Evolutionary conservation across 2,797 vertebrate species (phyloP).

Genomic region (Cynopterus sphinx): DNA sequence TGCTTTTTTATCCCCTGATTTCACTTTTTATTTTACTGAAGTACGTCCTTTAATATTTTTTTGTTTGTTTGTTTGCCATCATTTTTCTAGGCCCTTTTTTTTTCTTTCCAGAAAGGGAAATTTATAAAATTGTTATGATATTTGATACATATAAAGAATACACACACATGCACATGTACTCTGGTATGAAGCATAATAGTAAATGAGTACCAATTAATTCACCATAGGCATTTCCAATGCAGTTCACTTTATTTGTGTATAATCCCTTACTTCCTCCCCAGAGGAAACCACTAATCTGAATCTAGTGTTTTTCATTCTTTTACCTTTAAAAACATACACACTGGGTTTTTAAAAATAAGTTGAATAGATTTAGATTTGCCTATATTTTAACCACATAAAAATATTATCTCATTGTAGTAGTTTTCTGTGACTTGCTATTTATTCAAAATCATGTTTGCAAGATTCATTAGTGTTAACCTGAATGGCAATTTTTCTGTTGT

Average conservation of each 20-base stretch:
- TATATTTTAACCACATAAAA: not conserved
- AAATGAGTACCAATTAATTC: not conserved
- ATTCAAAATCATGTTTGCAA: not conserved
- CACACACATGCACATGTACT: rapidly evolving
- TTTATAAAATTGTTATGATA: not conserved
- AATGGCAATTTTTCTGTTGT: not conserved
- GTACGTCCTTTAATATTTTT: not conserved
- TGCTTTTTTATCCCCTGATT: not conserved
- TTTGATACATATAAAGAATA: not conserved
- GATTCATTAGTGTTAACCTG: not conserved
- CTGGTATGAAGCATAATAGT: not conserved
- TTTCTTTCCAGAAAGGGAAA: not conserved
- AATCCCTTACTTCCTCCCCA: not conserved
- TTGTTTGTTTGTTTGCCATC: not conserved
- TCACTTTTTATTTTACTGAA: not conserved
- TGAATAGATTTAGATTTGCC: not conserved
- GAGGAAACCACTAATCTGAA: not conserved
- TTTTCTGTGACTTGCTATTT: not conserved
- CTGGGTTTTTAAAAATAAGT: not conserved
- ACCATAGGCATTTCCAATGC: not conserved
- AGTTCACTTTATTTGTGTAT: not conserved
- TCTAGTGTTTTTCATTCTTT: not conserved
- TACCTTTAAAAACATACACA: not conserved
- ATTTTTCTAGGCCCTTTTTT: not conserved
- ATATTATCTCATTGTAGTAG: not conserved